Evolutionary conservation across 2,113 vertebrate species (phyloP).

Genomic region (Caranx ignobilis): DNA sequence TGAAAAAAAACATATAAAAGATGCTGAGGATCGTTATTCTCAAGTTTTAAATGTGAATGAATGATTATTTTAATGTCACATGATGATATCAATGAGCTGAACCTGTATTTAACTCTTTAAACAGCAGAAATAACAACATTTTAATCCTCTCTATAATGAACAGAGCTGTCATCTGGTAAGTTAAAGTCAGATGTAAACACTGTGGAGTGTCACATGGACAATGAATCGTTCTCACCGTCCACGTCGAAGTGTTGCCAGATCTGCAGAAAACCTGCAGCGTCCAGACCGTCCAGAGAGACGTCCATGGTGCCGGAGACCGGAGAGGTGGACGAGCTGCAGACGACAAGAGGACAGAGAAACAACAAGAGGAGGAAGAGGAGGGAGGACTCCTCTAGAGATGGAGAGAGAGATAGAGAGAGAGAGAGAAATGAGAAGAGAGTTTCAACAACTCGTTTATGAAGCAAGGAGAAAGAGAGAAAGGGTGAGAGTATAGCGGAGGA

Average conservation of each 20-base stretch:
- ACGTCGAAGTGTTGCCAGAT: slow-evolving; percentile 88
- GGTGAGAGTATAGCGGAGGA: neutral
- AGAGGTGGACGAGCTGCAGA: neutral
- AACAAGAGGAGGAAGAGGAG: neutral
- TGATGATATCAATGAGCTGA: no score
- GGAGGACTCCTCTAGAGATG: neutral
- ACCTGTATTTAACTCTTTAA: no score
- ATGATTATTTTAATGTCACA: no score
- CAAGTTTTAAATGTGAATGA: no score
- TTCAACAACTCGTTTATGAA: slow-evolving; percentile 12
- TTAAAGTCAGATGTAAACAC: no score
- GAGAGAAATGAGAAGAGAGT: neutral
- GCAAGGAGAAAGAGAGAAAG: neutral
- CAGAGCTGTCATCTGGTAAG: no score
- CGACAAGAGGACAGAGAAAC: no score
- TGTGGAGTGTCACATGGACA: no score
- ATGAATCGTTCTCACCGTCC: slow-evolving; percentile 78
- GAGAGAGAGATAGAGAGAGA: neutral
- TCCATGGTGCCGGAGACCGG: slow-evolving; percentile 85
- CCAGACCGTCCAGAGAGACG: slow-evolving; percentile 73
- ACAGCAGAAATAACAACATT: no score
- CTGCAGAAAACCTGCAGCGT: slow-evolving; percentile 86
- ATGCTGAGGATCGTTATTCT: no score
- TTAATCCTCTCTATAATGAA: no score
- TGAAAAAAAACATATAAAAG: no score